A percentile compares a stretch with the other conserved stretches of the same genome.
phyloP scores from a whole-genome alignment of 2,888 invertebrate species.

The Meta bourneti region DNA sequence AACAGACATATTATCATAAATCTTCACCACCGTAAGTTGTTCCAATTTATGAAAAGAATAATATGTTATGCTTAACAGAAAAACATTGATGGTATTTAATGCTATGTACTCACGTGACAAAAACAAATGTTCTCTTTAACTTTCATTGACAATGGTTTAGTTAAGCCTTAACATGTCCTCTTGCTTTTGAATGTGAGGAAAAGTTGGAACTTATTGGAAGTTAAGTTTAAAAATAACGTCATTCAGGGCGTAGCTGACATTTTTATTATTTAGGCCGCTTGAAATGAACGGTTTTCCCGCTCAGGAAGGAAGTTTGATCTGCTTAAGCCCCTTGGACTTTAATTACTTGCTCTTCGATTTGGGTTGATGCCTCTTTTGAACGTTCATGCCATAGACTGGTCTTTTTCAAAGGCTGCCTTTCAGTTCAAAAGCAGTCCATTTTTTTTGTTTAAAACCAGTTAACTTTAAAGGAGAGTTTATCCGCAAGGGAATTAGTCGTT shows the following conservation, averaged over 20 bases:
- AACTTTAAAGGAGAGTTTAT: background rate
- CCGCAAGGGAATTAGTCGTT: background rate
- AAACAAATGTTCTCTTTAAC: constrained; percentile 34
- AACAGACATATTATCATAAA: no score
- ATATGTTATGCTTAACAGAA: no score
- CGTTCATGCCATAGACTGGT: background rate
- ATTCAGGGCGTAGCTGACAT: constrained; percentile 73
- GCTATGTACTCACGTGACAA: constrained; percentile 13
- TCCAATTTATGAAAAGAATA: no score
- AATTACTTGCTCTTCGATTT: constrained; percentile 56
- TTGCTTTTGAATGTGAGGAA: constrained; percentile 34
- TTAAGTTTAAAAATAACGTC: constrained; percentile 70
- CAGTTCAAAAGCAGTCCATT: background rate
- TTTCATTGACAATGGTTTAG: constrained; percentile 28
- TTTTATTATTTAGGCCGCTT: constrained; percentile 69
- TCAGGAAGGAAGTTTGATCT: constrained; percentile 73
- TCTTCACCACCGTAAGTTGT: no score
- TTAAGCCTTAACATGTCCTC: constrained; percentile 48
- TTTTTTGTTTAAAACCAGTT: background rate
- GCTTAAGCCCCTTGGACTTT: constrained; percentile 48
- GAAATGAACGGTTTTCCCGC: constrained; percentile 50
- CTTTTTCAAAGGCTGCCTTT: background rate
- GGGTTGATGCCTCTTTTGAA: constrained; percentile 15
- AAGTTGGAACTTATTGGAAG: constrained; percentile 11
- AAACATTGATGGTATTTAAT: no score